Conservation (phyloP, 1,140 invertebrate genomes). For the Diuraphis noxia region DNA sequence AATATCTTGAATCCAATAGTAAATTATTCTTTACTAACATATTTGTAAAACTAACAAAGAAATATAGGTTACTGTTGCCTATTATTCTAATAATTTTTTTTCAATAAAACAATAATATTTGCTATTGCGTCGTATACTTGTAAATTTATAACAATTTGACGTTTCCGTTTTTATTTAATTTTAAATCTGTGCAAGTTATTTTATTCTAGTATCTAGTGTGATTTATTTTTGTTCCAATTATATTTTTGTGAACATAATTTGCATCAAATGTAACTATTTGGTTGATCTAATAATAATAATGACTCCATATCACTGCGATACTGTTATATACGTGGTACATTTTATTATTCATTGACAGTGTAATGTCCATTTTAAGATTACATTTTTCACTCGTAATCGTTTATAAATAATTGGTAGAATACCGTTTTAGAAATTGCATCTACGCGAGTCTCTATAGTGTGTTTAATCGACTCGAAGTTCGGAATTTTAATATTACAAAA, state of each 20-base stretch:
- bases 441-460: neutral
- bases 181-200: neutral
- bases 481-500: slow-evolving; percentile 4
- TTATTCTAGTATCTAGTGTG: neutral
- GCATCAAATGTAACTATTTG: neutral
- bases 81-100: neutral
- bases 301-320: neutral
- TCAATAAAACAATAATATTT: neutral
- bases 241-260: neutral
- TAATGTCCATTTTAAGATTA: neutral
- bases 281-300: neutral
- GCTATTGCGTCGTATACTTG: neutral
- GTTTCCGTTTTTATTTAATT: neutral
- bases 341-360: neutral
- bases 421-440: neutral
- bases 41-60: neutral
- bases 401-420: neutral
- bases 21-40: neutral
- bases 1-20: neutral
- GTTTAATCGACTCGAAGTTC: neutral
- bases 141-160: neutral
- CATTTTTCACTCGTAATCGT: neutral
- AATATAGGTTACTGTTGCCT: neutral
- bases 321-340: neutral
- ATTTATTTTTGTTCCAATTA: neutral